A percentile compares a stretch with the other conserved stretches of the same genome.
phyloP scores from a whole-genome alignment of 2,797 vertebrate genomes.

The Erpetoichthys calabaricus region DNA sequence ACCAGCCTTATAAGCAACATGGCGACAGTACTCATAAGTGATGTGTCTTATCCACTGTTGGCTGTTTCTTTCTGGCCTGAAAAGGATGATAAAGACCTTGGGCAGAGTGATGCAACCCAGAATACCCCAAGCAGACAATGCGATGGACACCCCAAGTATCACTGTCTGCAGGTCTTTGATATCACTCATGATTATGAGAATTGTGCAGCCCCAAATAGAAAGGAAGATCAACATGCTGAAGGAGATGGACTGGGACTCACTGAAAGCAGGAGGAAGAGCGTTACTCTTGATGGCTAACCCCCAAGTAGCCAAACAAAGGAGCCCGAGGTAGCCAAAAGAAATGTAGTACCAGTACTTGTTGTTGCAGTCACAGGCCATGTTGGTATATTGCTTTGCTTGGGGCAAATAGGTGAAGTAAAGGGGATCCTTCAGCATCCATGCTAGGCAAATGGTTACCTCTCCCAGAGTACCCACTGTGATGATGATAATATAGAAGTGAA shows the following conservation, averaged over 20 bases:
- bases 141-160: neutral
- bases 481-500: neutral
- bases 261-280: constrained; percentile 3
- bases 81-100: constrained; percentile 8
- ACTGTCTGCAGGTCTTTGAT: neutral
- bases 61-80: too few species aligned
- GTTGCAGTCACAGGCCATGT: neutral
- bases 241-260: constrained; percentile 1
- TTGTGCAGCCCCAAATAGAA: neutral
- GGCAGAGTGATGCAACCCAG: constrained; percentile 1
- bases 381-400: neutral
- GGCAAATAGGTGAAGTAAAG: neutral
- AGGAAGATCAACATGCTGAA: constrained; percentile 6
- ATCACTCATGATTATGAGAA: neutral
- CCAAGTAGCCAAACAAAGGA: neutral
- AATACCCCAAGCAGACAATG: constrained; percentile 1
- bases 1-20: neutral
- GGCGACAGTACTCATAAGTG: neutral
- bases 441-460: neutral
- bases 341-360: neutral
- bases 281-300: neutral
- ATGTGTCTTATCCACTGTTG: neutral
- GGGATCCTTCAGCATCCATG: neutral
- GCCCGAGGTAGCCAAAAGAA: neutral
- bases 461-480: neutral